Conservation (phyloP, 2,888 invertebrate genomes). For the Disparrhopalites patrizii region DNA sequence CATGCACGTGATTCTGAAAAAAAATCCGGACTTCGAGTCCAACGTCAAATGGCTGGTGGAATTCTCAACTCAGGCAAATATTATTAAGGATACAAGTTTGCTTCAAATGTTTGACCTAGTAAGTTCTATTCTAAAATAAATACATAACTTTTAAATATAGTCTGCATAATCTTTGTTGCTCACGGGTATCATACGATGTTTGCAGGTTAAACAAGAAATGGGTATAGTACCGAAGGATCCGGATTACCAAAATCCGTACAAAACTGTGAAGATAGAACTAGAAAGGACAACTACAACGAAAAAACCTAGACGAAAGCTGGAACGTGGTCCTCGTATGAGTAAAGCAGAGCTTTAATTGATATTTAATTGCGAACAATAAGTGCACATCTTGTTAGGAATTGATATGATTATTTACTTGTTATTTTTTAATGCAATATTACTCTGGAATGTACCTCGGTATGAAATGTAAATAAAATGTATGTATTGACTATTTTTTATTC, state of each 20-base stretch:
- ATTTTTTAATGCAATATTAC: too few species aligned
- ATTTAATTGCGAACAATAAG: too few species aligned
- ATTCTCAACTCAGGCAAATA: slow-evolving; percentile 32
- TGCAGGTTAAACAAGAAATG: slow-evolving; percentile 43
- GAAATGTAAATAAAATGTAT: too few species aligned
- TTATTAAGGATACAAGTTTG: slow-evolving; percentile 37
- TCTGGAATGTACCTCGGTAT: too few species aligned
- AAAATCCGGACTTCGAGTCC: slow-evolving; percentile 38
- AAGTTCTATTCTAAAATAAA: too few species aligned
- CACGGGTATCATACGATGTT: neutral
- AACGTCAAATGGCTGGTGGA: slow-evolving; percentile 40
- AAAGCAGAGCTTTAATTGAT: slow-evolving; percentile 33
- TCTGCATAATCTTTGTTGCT: neutral
- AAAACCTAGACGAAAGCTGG: slow-evolving; percentile 38
- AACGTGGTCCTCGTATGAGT: slow-evolving; percentile 39
- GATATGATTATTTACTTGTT: too few species aligned
- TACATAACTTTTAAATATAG: too few species aligned
- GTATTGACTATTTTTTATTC: too few species aligned
- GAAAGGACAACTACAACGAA: slow-evolving; percentile 37
- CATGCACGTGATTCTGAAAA: slow-evolving; percentile 34
- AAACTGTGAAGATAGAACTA: slow-evolving; percentile 28
- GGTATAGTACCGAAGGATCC: slow-evolving; percentile 39
- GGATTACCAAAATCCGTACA: slow-evolving; percentile 43
- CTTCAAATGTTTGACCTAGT: slow-evolving; percentile 39
- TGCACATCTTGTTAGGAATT: too few species aligned